Evolutionary conservation across 2,888 invertebrate genomes (phyloP).

Genomic region (Epinotia ramella): DNA sequence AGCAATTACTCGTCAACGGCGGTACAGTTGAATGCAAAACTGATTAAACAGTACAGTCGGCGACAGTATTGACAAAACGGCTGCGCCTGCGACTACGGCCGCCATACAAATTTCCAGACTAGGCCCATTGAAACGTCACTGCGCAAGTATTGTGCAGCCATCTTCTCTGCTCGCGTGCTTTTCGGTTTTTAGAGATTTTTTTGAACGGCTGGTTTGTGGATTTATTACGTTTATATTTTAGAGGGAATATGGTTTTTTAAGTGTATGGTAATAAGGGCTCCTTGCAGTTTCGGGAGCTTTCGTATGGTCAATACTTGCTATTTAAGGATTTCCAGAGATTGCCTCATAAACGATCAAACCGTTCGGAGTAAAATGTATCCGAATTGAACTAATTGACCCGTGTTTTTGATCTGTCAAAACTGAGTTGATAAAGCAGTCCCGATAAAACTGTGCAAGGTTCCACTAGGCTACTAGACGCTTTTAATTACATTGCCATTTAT

Average conservation of each 20-base stretch:
- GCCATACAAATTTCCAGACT: slow-evolving; percentile 79
- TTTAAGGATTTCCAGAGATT: no score
- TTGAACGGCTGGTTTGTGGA: slow-evolving; percentile 5
- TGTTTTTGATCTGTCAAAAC: no score
- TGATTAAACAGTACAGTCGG: slow-evolving; percentile 78
- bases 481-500: no score
- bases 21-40: slow-evolving; percentile 80
- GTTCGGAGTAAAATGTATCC: no score
- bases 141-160: slow-evolving; percentile 69
- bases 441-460: no score
- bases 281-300: neutral
- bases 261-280: neutral
- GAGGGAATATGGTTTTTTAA: neutral
- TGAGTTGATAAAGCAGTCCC: no score
- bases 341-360: no score
- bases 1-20: slow-evolving; percentile 83
- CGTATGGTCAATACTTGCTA: no score
- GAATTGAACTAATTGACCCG: no score
- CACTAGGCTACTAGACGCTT: no score
- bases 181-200: slow-evolving; percentile 33
- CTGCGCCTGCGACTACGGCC: slow-evolving; percentile 70
- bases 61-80: slow-evolving; percentile 83
- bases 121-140: slow-evolving; percentile 80
- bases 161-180: slow-evolving; percentile 56
- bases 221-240: slow-evolving; percentile 15